These are phyloP conservation scores for Arctocebus calabarensis DNA, from an alignment of 2,797 vertebrate genomes.

Conservation along the genomic window DNA sequence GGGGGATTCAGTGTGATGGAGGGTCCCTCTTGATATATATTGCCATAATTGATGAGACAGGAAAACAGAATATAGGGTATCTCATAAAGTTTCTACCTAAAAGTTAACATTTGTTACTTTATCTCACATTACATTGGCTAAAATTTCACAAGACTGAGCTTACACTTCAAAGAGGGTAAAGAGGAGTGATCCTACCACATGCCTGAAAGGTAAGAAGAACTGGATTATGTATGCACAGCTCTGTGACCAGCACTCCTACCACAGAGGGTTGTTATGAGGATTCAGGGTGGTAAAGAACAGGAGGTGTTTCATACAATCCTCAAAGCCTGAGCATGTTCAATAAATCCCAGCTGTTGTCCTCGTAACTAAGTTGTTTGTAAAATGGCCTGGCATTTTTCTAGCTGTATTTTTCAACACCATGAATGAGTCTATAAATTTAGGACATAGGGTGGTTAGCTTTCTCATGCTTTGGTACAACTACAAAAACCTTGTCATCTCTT, in stretches of 20 bases:
- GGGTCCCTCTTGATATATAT: background rate
- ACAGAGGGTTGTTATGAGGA: background rate
- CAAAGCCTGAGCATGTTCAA: background rate
- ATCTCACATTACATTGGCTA: conserved; percentile 18
- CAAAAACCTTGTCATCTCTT: conserved; percentile 19
- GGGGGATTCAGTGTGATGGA: background rate
- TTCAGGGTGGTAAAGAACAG: background rate
- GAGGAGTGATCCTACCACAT: background rate
- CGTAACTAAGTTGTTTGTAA: background rate
- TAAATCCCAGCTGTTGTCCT: background rate
- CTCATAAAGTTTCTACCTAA: conserved; percentile 9
- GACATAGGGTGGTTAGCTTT: background rate
- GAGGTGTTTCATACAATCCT: background rate
- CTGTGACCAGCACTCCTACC: background rate
- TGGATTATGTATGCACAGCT: background rate
- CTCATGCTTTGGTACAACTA: background rate
- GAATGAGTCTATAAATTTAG: background rate
- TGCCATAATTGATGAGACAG: background rate
- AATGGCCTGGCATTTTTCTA: background rate
- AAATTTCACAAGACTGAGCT: background rate
- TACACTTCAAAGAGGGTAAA: conserved; percentile 19
- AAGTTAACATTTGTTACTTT: background rate
- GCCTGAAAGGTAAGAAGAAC: conserved; percentile 30
- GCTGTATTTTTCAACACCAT: background rate
- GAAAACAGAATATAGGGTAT: background rate